phyloP scores from a whole-genome alignment of 2,888 invertebrate genomes.

The Arge pagana region DNA sequence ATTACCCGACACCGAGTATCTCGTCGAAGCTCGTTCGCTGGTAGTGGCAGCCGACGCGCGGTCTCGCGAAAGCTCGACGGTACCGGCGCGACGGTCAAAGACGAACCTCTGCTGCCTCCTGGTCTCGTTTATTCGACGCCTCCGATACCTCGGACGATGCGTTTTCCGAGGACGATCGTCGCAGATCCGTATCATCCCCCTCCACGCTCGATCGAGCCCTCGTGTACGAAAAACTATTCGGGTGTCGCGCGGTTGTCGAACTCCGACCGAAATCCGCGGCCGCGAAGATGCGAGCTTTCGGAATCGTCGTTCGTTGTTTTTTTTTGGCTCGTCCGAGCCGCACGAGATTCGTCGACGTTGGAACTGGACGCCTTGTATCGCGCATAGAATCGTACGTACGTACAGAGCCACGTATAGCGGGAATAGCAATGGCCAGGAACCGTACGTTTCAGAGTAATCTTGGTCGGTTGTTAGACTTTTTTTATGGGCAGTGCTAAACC shows the following conservation, averaged over 20 bases:
- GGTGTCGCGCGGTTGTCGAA: neutral
- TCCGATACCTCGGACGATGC: neutral
- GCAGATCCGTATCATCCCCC: no score
- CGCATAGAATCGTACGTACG: no score
- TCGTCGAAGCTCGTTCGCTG: no score
- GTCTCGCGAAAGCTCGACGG: neutral
- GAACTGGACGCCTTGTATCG: no score
- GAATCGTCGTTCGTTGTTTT: conserved; percentile 8
- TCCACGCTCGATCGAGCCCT: no score
- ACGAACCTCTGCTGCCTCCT: no score
- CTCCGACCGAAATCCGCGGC: neutral
- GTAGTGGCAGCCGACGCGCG: neutral
- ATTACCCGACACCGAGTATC: conserved; percentile 12
- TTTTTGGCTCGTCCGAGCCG: neutral
- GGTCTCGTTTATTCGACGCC: neutral
- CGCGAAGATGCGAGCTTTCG: conserved; percentile 3
- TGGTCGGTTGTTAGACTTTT: conserved; percentile 38
- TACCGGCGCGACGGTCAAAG: no score
- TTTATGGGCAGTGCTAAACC: conserved; percentile 39
- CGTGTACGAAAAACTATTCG: no score
- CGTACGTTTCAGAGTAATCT: conserved; percentile 39
- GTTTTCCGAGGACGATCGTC: no score
- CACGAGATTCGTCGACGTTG: neutral
- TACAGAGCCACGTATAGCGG: neutral
- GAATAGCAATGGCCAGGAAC: conserved; percentile 22